Conservation (phyloP, 2,113 vertebrate genomes). For the Hippopotamus amphibius region DNA sequence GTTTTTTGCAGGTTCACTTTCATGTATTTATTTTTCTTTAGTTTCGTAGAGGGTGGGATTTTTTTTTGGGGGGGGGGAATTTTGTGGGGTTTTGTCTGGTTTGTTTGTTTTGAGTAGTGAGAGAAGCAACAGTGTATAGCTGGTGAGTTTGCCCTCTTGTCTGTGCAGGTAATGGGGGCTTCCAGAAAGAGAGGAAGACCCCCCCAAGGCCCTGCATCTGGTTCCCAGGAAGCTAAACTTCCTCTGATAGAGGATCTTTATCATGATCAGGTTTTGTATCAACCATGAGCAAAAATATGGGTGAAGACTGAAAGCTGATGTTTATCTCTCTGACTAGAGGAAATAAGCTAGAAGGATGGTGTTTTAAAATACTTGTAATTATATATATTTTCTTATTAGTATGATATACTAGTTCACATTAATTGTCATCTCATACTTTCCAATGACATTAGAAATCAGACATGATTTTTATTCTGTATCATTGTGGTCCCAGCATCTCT, state of each 20-base stretch:
- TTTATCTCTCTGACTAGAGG: neutral
- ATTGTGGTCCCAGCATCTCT: neutral
- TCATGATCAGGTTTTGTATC: neutral
- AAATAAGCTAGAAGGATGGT: neutral
- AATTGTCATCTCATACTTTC: neutral
- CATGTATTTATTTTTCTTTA: neutral
- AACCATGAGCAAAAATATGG: neutral
- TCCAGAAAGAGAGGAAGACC: neutral
- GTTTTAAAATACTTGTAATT: slow-evolving; percentile 24
- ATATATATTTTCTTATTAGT: slow-evolving; percentile 49
- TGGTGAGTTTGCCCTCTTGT: neutral
- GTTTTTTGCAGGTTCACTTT: neutral
- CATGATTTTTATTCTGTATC: slow-evolving; percentile 23
- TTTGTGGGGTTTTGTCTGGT: neutral
- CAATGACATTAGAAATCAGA: slow-evolving; percentile 45
- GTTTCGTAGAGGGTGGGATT: neutral
- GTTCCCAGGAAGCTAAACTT: neutral
- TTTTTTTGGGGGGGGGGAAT: too few relatives aligned
- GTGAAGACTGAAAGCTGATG: neutral
- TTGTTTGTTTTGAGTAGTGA: neutral
- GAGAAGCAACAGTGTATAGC: neutral
- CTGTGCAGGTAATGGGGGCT: neutral
- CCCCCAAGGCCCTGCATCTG: neutral
- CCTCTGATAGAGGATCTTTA: neutral
- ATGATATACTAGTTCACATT: slow-evolving; percentile 21